Conservation (phyloP, 1,140 invertebrate genomes). For the Monomorium pharaonis region DNA sequence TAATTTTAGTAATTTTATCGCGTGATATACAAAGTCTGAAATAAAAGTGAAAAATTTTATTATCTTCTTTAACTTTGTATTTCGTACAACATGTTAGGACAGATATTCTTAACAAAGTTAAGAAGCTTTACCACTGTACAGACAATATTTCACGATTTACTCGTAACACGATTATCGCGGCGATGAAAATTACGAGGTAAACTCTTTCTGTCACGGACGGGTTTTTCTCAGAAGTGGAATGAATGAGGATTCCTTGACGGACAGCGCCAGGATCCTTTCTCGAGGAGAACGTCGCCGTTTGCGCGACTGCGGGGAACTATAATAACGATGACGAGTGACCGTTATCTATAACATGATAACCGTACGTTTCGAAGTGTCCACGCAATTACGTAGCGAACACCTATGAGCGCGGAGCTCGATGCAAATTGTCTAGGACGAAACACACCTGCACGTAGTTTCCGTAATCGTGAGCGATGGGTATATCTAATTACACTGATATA, state of each 20-base stretch:
- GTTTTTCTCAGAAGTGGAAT: constrained; percentile 10
- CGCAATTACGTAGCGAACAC: constrained; percentile 26
- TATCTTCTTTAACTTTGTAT: not conserved
- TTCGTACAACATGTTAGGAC: not conserved
- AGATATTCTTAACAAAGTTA: not conserved
- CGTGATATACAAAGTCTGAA: not conserved
- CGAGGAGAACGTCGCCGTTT: not conserved
- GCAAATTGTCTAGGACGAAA: constrained; percentile 17
- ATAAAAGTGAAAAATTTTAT: not conserved
- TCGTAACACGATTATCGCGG: not conserved
- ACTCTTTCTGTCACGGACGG: not conserved
- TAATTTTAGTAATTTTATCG: not conserved
- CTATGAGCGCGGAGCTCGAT: not conserved
- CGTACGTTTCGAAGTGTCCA: not conserved
- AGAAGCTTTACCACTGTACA: not conserved
- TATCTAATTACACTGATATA: constrained; percentile 11
- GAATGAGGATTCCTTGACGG: not conserved
- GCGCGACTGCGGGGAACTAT: not conserved
- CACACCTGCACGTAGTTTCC: not conserved
- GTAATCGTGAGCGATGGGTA: constrained; percentile 29
- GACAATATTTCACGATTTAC: constrained; percentile 16
- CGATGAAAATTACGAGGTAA: constrained; percentile 27
- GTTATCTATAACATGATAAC: constrained; percentile 17
- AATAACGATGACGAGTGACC: constrained; percentile 42
- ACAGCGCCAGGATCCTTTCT: not conserved